phyloP scores from a whole-genome alignment of 1,140 invertebrate species.

The Zaprionus taronus region DNA sequence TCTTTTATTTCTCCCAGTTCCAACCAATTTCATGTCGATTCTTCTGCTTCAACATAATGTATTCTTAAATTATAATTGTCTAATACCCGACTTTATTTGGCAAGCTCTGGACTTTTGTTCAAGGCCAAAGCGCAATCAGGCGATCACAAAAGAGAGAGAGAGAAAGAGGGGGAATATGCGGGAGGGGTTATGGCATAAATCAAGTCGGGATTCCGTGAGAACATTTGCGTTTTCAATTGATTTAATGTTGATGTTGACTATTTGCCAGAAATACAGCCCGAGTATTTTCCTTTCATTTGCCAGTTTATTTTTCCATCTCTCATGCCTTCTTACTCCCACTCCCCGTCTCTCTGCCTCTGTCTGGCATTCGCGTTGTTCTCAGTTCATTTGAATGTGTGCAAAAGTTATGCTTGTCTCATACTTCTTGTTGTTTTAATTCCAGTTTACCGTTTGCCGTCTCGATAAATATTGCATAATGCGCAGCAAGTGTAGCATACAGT shows the following conservation, averaged over 20 bases:
- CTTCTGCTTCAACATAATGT: neutral
- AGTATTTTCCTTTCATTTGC: constrained; percentile 56
- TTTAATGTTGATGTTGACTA: constrained; percentile 67
- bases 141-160: neutral
- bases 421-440: neutral
- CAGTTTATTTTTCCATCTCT: neutral
- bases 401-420: constrained; percentile 37
- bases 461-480: constrained; percentile 61
- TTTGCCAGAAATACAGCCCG: constrained; percentile 23
- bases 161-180: neutral
- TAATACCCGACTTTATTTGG: neutral
- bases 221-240: constrained; percentile 54
- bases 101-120: neutral
- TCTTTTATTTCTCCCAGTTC: neutral
- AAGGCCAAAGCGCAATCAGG: neutral
- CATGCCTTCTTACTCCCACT: neutral
- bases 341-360: neutral
- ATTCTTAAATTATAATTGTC: constrained; percentile 5
- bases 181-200: constrained; percentile 39
- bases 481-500: constrained; percentile 52
- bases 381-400: constrained; percentile 15
- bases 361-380: neutral
- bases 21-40: neutral
- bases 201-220: constrained; percentile 34
- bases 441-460: constrained; percentile 14